phyloP scores from a whole-genome alignment of 1,140 invertebrate species.

The Leptopilina boulardi region DNA sequence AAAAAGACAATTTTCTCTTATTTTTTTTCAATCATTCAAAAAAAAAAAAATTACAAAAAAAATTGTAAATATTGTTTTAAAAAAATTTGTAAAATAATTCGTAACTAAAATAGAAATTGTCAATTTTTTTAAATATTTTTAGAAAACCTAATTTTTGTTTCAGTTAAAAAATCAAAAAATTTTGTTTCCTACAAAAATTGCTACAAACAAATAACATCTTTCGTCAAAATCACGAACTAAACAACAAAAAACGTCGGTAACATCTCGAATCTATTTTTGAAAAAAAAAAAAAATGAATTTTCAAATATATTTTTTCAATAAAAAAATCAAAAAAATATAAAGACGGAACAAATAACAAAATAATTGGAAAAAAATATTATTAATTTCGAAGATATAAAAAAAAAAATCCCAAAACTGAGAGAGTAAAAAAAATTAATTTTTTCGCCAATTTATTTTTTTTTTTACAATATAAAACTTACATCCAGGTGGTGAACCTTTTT shows the following conservation, averaged over 20 bases:
- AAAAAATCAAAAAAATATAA: background rate
- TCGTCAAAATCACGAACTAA: background rate
- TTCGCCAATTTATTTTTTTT: background rate
- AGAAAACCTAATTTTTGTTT: no score
- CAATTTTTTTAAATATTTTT: no score
- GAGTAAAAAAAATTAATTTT: background rate
- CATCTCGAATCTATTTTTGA: background rate
- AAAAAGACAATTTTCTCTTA: no score
- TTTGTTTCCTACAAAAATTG: no score
- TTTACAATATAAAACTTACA: conserved; percentile 81
- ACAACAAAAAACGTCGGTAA: conserved; percentile 1
- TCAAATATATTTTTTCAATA: background rate
- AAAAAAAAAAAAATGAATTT: background rate
- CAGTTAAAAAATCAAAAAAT: no score
- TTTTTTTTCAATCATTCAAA: background rate
- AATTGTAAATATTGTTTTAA: no score
- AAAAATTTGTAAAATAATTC: no score
- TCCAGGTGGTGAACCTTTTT: conserved; percentile 87
- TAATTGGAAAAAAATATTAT: background rate
- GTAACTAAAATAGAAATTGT: no score
- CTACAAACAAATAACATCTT: background rate
- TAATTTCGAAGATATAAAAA: no score
- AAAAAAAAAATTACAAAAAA: no score
- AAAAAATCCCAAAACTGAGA: background rate
- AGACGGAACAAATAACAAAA: background rate